A percentile compares a stretch with the other conserved stretches of the same genome.
Evolutionary conservation across 1,140 invertebrate species (phyloP).

Genomic region (Apocrypta bakeri): DNA sequence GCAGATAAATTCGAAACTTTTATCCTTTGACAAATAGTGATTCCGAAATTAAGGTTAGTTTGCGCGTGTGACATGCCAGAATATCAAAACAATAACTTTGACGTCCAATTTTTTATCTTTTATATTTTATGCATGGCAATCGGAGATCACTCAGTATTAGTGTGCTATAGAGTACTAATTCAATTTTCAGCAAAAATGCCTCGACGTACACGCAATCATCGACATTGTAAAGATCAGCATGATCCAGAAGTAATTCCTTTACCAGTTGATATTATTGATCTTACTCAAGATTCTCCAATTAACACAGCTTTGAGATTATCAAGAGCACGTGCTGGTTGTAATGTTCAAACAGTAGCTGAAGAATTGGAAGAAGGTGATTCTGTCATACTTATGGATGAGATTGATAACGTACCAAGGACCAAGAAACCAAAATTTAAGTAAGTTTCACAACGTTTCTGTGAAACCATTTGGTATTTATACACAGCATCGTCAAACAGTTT

Average conservation of each 20-base stretch:
- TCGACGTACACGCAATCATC: not conserved
- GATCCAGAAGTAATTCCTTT: not conserved
- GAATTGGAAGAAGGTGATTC: not conserved
- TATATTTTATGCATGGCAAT: too few relatives aligned
- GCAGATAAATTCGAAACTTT: not conserved
- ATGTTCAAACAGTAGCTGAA: not conserved
- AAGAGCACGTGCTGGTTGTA: not conserved
- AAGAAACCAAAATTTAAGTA: constrained; percentile 20
- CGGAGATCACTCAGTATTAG: too few relatives aligned
- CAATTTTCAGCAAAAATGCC: constrained; percentile 35
- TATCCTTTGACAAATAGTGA: not conserved
- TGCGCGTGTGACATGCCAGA: not conserved
- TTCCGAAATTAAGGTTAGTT: not conserved
- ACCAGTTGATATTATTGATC: constrained; percentile 57
- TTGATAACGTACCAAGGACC: not conserved
- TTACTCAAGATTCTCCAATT: constrained; percentile 56
- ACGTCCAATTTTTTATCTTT: too few relatives aligned
- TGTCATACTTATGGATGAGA: not conserved
- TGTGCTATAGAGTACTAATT: too few relatives aligned
- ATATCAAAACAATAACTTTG: not conserved
- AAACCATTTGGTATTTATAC: not conserved
- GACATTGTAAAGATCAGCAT: not conserved
- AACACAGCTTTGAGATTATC: constrained; percentile 15
- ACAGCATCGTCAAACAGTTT: not conserved
- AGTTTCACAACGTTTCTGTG: constrained; percentile 22